phyloP scores from a whole-genome alignment of 2,888 invertebrate species.

The Steinernema carpocapsae region DNA sequence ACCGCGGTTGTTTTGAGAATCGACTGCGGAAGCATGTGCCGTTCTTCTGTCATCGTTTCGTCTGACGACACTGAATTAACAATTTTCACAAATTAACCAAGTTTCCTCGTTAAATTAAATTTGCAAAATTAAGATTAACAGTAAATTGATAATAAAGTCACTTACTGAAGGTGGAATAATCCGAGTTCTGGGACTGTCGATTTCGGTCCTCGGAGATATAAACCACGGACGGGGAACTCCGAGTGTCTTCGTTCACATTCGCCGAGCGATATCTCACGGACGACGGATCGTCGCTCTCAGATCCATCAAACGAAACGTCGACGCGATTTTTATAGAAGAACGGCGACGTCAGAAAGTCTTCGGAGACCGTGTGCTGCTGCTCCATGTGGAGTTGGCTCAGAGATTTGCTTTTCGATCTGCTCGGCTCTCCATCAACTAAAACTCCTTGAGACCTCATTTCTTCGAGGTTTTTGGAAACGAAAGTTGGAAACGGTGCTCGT shows the following conservation, averaged over 20 bases:
- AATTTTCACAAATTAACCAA: not conserved
- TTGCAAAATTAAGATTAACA: too few relatives aligned
- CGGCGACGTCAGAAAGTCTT: slow-evolving; percentile 26
- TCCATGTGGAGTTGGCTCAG: slow-evolving; percentile 26
- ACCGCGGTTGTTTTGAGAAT: slow-evolving; percentile 29
- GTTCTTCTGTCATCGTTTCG: slow-evolving; percentile 14
- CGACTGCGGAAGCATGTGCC: slow-evolving; percentile 27
- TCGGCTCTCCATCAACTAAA: not conserved
- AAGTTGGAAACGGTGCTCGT: not conserved
- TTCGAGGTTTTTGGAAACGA: slow-evolving; percentile 20
- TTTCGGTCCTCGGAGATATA: slow-evolving; percentile 16
- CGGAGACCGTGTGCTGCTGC: not conserved
- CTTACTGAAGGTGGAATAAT: slow-evolving; percentile 14
- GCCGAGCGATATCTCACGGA: not conserved
- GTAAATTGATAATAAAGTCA: too few relatives aligned
- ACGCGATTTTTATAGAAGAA: slow-evolving; percentile 27
- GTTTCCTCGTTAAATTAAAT: too few relatives aligned
- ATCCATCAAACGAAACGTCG: slow-evolving; percentile 25
- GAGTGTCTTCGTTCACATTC: not conserved
- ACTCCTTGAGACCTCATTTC: not conserved
- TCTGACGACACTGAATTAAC: not conserved
- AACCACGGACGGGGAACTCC: slow-evolving; percentile 25
- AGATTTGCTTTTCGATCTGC: slow-evolving; percentile 15
- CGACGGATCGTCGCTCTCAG: slow-evolving; percentile 26
- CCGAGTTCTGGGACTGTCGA: slow-evolving; percentile 6